Base-by-base conservation (phyloP, 2,888 invertebrate genomes). In the Epirrhoe alternata region DNA sequence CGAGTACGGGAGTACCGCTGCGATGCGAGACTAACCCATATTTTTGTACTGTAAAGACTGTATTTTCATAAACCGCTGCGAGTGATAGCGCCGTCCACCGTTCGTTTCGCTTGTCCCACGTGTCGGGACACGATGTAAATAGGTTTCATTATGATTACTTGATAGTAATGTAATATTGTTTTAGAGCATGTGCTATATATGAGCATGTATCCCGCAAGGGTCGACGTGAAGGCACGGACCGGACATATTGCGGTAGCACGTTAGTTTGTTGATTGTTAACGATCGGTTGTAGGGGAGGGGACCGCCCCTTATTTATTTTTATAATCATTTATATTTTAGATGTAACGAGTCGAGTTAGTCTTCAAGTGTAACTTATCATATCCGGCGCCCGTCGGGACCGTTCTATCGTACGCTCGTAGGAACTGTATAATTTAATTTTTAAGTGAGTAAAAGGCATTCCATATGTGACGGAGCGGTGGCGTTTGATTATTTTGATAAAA, bases 381-480 rank as follows among this genome's bases (percentile, higher is more conserved):
- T 74, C 79, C 62, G 80, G 76, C 80, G 75, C 51, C 47, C 59
- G 42, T 33, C 65, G 52, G 45, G 47, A 47, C 56, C 42, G 56
- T 35, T 55, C 42, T 61, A 84, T 81, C 79, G 86, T 88, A 86
- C 87, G 86, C 87, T 86, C 86, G 84, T 85, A 86, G 82, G 81
- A 84, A 86, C 85, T 87, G 87, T 89, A 88, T 88, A 85, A 86
- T 87, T 85, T 86, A 81, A 81, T 83, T 75, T 83, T 81, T 92
- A 90, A 91, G 90, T 89, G 86, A 88, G 86, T 85, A 84, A 84
- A 90, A 90, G 92, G 92, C 92, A 92, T 92, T 91, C 91, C 92
- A 91, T 90, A 84, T 79, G 85, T 87, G 83, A 85, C 84, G 84
- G 83, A 85, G 88, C 87, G 90, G 87, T 87, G 88, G 90, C 89